These are phyloP conservation scores for Zaprionus camerounensis DNA, from an alignment of 1,140 invertebrate genomes.

Conservation along the genomic window DNA sequence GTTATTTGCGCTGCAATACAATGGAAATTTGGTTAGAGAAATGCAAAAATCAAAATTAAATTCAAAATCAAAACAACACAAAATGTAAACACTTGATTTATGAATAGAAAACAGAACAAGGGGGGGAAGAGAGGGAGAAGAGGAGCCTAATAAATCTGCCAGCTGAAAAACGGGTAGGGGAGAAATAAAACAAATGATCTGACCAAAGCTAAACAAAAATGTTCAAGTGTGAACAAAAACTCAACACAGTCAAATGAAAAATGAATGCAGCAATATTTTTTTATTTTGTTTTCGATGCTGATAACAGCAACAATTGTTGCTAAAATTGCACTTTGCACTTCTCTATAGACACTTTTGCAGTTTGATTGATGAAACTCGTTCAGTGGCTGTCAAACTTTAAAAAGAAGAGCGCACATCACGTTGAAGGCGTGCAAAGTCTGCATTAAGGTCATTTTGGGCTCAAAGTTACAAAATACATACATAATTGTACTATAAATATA, in stretches of 20 bases:
- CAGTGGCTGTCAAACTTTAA: conserved; percentile 50
- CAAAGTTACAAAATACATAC: no score
- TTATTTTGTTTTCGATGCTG: conserved; percentile 21
- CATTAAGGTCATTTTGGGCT: no score
- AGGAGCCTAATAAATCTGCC: conserved; percentile 23
- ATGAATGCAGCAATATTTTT: conserved; percentile 44
- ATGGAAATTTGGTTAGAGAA: conserved; percentile 4
- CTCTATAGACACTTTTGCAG: conserved; percentile 8
- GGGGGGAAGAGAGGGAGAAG: conserved; percentile 33
- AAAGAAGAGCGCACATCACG: conserved; percentile 7
- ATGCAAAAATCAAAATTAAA: conserved; percentile 15
- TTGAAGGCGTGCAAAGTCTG: neutral
- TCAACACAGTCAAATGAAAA: conserved; percentile 56
- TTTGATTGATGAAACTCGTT: conserved; percentile 62
- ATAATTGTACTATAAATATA: no score
- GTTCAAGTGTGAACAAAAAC: conserved; percentile 27
- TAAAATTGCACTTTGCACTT: conserved; percentile 25
- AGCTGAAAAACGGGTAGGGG: neutral
- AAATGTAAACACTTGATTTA: conserved; percentile 56
- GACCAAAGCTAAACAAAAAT: conserved; percentile 66
- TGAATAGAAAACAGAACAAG: conserved; percentile 47
- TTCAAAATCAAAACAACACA: conserved; percentile 28
- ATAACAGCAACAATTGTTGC: conserved; percentile 16
- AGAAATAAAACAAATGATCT: conserved; percentile 60
- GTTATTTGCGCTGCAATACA: conserved; percentile 85